phyloP scores from a whole-genome alignment of 2,113 vertebrate species.

The Clarias magur region DNA sequence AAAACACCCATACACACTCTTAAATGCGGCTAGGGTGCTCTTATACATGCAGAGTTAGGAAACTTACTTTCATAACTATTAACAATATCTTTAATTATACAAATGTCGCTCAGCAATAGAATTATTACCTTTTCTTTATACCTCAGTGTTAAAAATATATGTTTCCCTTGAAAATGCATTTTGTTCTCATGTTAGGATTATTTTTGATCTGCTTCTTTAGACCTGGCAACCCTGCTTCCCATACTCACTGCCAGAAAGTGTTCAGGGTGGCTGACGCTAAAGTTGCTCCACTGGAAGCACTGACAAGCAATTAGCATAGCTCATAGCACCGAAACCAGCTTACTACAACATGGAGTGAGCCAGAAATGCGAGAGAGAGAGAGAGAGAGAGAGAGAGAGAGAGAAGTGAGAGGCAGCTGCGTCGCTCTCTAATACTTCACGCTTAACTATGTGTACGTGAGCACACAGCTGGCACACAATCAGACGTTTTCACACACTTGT shows the following conservation, averaged over 20 bases:
- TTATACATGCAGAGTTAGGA: neutral
- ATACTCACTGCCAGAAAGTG: slow-evolving; percentile 40
- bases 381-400: slow-evolving; percentile 18
- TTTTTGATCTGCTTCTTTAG: neutral
- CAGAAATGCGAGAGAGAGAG: slow-evolving; percentile 24
- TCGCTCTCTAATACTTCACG: slow-evolving; percentile 16
- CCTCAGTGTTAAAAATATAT: neutral
- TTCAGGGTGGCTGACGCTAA: slow-evolving; percentile 17
- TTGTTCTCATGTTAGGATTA: neutral
- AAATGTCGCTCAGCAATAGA: neutral
- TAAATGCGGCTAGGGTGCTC: neutral
- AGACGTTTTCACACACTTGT: neutral
- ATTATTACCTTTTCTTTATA: neutral
- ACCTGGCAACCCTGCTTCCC: slow-evolving; percentile 5
- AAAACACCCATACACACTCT: neutral
- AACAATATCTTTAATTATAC: neutral
- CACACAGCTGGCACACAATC: neutral
- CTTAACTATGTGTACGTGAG: slow-evolving; percentile 7
- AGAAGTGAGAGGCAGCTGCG: slow-evolving; percentile 8
- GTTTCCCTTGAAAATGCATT: neutral
- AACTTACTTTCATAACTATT: too few species aligned
- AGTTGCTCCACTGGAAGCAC: slow-evolving; percentile 32
- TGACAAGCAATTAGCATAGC: slow-evolving; percentile 29
- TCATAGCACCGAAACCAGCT: neutral
- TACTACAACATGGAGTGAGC: slow-evolving; percentile 25